Conservation (phyloP, 2,888 invertebrate species). For the Pachydiplax longipennis region DNA sequence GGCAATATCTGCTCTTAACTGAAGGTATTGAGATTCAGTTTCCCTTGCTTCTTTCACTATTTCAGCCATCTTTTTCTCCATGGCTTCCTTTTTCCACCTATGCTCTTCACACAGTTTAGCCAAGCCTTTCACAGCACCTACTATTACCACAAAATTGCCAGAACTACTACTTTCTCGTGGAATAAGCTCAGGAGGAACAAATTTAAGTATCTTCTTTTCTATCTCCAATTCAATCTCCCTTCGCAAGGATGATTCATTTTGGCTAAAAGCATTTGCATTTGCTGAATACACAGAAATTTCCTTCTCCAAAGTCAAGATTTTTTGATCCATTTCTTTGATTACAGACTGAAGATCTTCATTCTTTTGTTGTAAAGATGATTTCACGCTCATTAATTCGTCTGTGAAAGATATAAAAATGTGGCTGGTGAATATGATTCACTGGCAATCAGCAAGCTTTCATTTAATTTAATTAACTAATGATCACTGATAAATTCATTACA, state of each 20-base stretch:
- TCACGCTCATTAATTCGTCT: conserved; percentile 59
- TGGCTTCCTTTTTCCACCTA: conserved; percentile 28
- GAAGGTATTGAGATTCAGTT: background rate
- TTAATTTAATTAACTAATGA: no score
- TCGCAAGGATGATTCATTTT: background rate
- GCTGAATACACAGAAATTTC: background rate
- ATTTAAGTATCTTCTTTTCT: conserved; percentile 4
- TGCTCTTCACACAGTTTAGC: conserved; percentile 1
- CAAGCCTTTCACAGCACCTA: conserved; percentile 28
- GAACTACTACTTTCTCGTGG: background rate
- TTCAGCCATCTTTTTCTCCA: conserved; percentile 24
- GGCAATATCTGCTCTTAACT: background rate
- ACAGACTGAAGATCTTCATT: conserved; percentile 64
- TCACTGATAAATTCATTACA: no score
- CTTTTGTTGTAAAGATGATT: conserved; percentile 63
- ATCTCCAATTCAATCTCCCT: conserved; percentile 22
- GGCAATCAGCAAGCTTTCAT: no score
- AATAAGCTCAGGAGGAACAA: background rate
- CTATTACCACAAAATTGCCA: background rate
- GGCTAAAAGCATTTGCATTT: background rate
- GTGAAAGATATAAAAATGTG: conserved; percentile 49
- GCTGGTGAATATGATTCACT: background rate
- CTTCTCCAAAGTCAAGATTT: conserved; percentile 53
- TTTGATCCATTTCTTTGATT: conserved; percentile 54
- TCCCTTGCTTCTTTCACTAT: conserved; percentile 32